Conservation (phyloP, 2,797 vertebrate species). For the Myotis planiceps region DNA sequence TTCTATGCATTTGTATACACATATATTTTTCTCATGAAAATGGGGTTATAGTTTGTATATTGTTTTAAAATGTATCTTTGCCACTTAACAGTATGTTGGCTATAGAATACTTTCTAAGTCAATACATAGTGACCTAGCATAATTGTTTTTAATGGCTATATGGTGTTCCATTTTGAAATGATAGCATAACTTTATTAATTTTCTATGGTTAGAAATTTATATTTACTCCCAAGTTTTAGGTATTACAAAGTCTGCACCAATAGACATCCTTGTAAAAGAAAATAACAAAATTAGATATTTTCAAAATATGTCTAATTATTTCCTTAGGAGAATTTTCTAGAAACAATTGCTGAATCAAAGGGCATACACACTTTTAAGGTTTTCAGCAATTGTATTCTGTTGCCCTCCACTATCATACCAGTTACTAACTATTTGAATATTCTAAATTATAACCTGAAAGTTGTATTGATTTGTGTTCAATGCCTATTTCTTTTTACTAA, state of each 20-base stretch:
- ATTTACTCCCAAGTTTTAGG: not conserved
- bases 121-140: not conserved
- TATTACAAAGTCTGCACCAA: not conserved
- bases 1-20: not conserved
- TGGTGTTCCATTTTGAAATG: not conserved
- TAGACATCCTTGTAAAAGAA: not conserved
- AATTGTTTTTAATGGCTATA: not conserved
- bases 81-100: not conserved
- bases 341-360: not conserved
- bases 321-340: not conserved
- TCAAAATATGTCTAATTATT: not conserved
- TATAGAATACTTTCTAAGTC: not conserved
- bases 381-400: not conserved
- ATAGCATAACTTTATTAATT: not conserved
- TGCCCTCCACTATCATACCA: not conserved
- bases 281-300: not conserved
- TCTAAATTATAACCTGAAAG: not conserved
- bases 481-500: not conserved
- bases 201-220: not conserved
- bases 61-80: constrained; percentile 1
- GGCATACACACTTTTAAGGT: not conserved
- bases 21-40: not conserved
- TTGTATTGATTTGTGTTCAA: not conserved
- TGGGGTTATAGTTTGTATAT: not conserved
- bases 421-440: not conserved